Evolutionary conservation across 2,888 invertebrate genomes (phyloP).

Genomic region (Galeopsomyia nigrocyanea): DNA sequence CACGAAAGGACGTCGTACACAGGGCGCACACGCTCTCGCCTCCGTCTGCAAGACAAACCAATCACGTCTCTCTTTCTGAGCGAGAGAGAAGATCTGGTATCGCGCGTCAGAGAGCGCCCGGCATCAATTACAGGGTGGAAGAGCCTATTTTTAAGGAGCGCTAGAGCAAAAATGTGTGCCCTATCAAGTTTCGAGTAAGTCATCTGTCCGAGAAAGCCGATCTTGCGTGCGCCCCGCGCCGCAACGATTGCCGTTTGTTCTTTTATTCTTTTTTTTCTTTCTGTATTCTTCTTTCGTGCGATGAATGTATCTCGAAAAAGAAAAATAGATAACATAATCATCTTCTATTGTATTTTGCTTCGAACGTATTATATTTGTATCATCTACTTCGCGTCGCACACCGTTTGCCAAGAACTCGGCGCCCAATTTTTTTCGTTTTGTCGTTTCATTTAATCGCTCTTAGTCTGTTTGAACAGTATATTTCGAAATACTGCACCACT

Average conservation of each 20-base stretch:
- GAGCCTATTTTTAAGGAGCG: slow-evolving; percentile 33
- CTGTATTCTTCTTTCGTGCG: too few species aligned
- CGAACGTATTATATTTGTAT: too few species aligned
- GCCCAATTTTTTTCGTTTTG: too few species aligned
- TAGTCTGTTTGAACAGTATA: too few species aligned
- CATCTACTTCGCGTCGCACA: too few species aligned
- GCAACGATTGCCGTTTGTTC: not conserved
- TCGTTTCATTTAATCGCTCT: too few species aligned
- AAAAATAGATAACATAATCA: too few species aligned
- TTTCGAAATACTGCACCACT: too few species aligned
- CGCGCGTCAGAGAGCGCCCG: not conserved
- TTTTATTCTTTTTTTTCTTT: slow-evolving; percentile 2
- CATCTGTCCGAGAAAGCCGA: slow-evolving; percentile 30
- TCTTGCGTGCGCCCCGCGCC: not conserved
- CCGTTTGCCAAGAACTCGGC: too few species aligned
- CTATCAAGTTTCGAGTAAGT: slow-evolving; percentile 27
- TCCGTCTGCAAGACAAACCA: slow-evolving; percentile 26
- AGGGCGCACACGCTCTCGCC: not conserved
- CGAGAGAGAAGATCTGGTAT: slow-evolving; percentile 19
- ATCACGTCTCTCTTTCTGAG: slow-evolving; percentile 25
- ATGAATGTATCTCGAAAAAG: not conserved
- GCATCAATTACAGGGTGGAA: slow-evolving; percentile 39
- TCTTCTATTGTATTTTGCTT: too few species aligned
- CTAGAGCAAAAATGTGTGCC: slow-evolving; percentile 34
- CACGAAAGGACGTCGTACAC: not conserved